Evolutionary conservation across 2,113 vertebrate genomes (phyloP).

Genomic region (Bufo bufo): DNA sequence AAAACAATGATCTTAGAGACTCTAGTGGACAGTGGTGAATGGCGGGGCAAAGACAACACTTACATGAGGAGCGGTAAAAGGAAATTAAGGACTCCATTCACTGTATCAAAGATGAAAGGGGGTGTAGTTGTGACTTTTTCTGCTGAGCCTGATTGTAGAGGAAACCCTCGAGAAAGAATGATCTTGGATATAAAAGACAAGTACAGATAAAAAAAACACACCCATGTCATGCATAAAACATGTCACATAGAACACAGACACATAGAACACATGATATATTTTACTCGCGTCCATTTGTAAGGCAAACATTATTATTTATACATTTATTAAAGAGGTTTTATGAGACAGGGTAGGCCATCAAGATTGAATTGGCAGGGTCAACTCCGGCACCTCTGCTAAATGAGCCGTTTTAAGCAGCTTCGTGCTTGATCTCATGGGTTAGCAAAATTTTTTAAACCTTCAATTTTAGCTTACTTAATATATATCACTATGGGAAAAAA

Average conservation of each 20-base stretch:
- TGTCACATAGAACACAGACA: neutral
- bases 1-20: conserved; percentile 63
- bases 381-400: too few relatives aligned
- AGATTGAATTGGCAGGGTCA: too few relatives aligned
- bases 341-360: too few relatives aligned
- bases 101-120: conserved; percentile 44
- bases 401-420: too few relatives aligned
- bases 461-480: too few relatives aligned
- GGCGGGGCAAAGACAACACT: conserved; percentile 59
- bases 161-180: neutral
- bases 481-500: too few relatives aligned
- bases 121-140: conserved; percentile 43
- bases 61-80: conserved; percentile 60
- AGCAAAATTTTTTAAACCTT: too few relatives aligned
- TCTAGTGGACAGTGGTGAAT: conserved; percentile 57
- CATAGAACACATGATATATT: neutral
- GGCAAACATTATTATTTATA: neutral
- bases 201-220: neutral
- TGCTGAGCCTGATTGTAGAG: neutral
- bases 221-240: neutral
- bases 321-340: too few relatives aligned
- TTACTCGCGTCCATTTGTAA: neutral
- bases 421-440: too few relatives aligned
- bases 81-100: conserved; percentile 63
- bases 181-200: neutral